Percentiles rank a stretch among this genome's conserved stretches.
Conservation (phyloP, 1,140 invertebrate genomes). For the Philotrypesis tridentata region DNA sequence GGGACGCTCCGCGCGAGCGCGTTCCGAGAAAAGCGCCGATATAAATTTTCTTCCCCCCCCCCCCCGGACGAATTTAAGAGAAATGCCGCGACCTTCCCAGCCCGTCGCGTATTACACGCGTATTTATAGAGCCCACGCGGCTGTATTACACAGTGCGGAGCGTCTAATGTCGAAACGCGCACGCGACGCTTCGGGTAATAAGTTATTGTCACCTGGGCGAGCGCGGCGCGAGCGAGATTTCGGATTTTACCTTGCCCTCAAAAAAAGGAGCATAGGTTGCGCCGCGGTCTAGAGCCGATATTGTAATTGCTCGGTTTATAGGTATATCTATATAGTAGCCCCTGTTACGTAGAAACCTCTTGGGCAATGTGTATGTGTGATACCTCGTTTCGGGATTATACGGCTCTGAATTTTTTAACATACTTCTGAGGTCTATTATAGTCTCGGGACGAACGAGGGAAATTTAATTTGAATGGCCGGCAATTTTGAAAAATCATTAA, state of each 20-base stretch:
- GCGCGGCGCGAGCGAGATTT: too few species aligned
- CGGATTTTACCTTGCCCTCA: neutral
- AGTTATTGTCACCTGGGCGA: neutral
- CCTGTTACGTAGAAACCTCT: too few species aligned
- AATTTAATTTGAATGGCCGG: too few species aligned
- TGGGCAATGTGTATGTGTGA: too few species aligned
- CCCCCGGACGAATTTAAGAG: neutral
- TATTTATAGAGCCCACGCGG: neutral
- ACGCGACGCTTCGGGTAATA: neutral
- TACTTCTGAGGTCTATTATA: too few species aligned
- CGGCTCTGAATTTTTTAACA: too few species aligned
- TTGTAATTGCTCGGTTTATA: too few species aligned
- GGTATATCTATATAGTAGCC: too few species aligned
- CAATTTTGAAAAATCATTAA: too few species aligned
- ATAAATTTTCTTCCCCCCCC: neutral
- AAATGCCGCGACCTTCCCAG: neutral
- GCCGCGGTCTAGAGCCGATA: too few species aligned
- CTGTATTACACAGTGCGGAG: neutral
- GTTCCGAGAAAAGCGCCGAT: neutral
- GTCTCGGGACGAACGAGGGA: too few species aligned
- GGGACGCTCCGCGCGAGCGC: neutral
- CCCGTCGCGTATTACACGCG: neutral
- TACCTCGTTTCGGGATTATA: too few species aligned
- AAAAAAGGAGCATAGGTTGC: neutral
- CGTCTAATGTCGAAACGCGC: neutral